These are phyloP conservation scores for Epinotia brunnichana DNA, from an alignment of 2,888 invertebrate genomes.

Conservation along the genomic window DNA sequence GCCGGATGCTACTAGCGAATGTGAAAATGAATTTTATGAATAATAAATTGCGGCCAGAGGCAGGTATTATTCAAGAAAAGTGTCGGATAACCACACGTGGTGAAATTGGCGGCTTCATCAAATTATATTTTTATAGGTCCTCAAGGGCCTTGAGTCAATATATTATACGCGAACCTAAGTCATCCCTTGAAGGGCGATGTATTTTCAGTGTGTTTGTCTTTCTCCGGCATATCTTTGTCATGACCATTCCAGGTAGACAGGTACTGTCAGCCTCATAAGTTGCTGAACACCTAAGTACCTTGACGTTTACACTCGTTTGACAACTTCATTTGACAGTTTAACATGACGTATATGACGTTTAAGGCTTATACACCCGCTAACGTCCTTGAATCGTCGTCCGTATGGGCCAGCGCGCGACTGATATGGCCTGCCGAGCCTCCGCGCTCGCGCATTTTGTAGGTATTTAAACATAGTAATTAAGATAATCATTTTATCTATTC, in stretches of 20 bases:
- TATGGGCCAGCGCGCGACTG: too few species aligned
- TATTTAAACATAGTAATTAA: too few species aligned
- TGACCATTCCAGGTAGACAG: background rate
- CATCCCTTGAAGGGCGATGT: constrained; percentile 24
- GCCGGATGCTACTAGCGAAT: constrained; percentile 56
- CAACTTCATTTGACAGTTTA: too few species aligned
- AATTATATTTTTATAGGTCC: constrained; percentile 41
- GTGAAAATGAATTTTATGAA: constrained; percentile 64
- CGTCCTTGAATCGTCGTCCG: too few species aligned
- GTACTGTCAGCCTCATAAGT: too few species aligned
- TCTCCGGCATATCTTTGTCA: constrained; percentile 13
- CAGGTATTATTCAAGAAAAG: constrained; percentile 55
- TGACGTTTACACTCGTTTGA: too few species aligned
- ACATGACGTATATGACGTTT: too few species aligned
- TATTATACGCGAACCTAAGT: constrained; percentile 31
- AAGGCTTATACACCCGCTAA: too few species aligned
- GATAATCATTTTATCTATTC: too few species aligned
- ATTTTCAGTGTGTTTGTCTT: constrained; percentile 38
- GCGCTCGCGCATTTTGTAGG: too few species aligned
- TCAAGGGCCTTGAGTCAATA: constrained; percentile 37
- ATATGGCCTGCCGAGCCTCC: too few species aligned
- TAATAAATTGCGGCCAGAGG: constrained; percentile 58
- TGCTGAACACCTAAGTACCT: too few species aligned
- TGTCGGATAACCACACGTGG: constrained; percentile 51
- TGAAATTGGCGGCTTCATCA: constrained; percentile 38